A percentile compares a stretch with the other conserved stretches of the same genome.
Evolutionary conservation across 2,797 vertebrate species (phyloP).

Genomic region (Sciurus vulgaris): DNA sequence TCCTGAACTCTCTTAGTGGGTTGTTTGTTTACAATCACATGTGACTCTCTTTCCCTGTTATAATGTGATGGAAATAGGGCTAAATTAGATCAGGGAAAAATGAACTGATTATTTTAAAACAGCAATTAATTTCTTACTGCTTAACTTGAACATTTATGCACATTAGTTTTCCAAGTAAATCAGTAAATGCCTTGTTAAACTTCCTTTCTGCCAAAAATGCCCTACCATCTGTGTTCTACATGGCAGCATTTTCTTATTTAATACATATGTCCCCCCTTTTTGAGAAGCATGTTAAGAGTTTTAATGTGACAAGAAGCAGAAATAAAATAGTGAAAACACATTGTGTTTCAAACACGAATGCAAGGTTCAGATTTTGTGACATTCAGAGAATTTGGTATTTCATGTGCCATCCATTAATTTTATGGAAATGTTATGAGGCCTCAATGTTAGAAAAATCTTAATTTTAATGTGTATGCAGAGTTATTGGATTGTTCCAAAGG

Average conservation of each 20-base stretch:
- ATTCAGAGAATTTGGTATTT: slow-evolving; percentile 67
- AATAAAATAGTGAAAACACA: slow-evolving; percentile 82
- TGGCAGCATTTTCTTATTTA: slow-evolving; percentile 74
- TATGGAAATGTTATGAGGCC: slow-evolving; percentile 27
- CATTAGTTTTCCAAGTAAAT: slow-evolving; percentile 78
- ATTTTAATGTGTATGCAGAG: slow-evolving; percentile 7
- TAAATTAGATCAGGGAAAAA: not conserved
- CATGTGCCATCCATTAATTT: slow-evolving; percentile 53
- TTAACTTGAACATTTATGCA: slow-evolving; percentile 73
- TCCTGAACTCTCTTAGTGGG: not conserved
- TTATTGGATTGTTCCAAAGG: slow-evolving; percentile 26
- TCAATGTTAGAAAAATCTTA: slow-evolving; percentile 15
- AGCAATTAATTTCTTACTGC: slow-evolving; percentile 74
- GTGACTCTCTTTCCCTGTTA: not conserved
- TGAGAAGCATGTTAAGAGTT: slow-evolving; percentile 72
- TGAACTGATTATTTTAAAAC: slow-evolving; percentile 43
- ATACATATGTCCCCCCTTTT: slow-evolving; percentile 77
- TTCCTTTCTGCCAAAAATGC: slow-evolving; percentile 75
- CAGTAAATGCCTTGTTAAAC: slow-evolving; percentile 75
- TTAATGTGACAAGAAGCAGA: slow-evolving; percentile 85
- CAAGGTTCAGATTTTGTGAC: slow-evolving; percentile 72
- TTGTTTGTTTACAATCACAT: slow-evolving; percentile 19
- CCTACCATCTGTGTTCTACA: slow-evolving; percentile 78
- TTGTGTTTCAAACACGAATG: slow-evolving; percentile 73
- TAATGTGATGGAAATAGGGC: not conserved